Evolutionary conservation across 2,797 vertebrate genomes (phyloP).

Genomic region (Scyliorhinus canicula): DNA sequence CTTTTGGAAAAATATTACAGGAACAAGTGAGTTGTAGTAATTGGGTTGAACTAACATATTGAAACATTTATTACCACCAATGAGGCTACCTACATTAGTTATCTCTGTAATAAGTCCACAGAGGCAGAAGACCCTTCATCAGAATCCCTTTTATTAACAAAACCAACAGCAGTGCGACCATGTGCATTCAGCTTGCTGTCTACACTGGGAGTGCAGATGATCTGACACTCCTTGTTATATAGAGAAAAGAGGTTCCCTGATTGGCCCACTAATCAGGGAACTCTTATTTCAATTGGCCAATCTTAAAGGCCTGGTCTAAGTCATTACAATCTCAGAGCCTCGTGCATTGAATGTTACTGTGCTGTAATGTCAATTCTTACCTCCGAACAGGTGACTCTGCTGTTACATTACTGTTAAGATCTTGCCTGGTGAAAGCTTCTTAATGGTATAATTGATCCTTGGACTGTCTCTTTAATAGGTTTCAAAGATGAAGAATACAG

Average conservation of each 20-base stretch:
- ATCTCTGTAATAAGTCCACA: no score
- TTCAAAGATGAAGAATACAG: slow-evolving; percentile 79
- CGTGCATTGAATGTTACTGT: background rate
- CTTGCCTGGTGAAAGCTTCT: background rate
- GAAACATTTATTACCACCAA: background rate
- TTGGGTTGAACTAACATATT: background rate
- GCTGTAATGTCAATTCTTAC: background rate
- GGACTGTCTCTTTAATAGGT: slow-evolving; percentile 56
- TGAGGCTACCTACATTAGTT: background rate
- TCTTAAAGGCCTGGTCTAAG: no score
- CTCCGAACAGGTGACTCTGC: background rate
- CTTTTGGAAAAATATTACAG: background rate
- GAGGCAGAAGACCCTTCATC: no score
- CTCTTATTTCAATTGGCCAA: no score
- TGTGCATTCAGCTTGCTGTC: no score
- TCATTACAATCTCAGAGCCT: background rate
- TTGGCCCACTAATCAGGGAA: no score
- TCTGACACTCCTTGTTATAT: no score
- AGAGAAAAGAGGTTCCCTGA: no score
- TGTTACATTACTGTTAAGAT: background rate
- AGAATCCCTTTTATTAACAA: no score
- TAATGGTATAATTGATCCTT: background rate
- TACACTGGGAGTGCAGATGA: no score
- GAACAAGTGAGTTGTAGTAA: background rate
- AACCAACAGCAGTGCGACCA: no score